phyloP scores from a whole-genome alignment of 2,888 invertebrate genomes.

The Caenorhabditis wallacei region DNA sequence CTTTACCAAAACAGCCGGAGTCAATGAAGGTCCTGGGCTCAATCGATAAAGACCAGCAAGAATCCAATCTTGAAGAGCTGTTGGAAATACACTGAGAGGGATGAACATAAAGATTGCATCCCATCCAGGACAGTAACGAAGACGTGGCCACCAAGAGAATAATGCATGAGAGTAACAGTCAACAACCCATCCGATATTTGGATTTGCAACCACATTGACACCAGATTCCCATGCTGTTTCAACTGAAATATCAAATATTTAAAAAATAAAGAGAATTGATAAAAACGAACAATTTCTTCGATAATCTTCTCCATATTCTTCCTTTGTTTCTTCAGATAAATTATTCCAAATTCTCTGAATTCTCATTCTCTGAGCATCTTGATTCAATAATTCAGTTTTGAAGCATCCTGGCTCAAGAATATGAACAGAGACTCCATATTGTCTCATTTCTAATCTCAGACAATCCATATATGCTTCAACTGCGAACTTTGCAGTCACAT shows the following conservation, averaged over 20 bases:
- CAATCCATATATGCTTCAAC: slow-evolving; percentile 81
- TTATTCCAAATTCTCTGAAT: slow-evolving; percentile 76
- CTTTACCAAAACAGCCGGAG: slow-evolving; percentile 52
- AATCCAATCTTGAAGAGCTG: slow-evolving; percentile 70
- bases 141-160: slow-evolving; percentile 72
- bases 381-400: slow-evolving; percentile 77
- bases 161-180: slow-evolving; percentile 78
- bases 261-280: too few relatives aligned
- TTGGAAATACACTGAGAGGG: slow-evolving; percentile 75
- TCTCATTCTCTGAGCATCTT: slow-evolving; percentile 75
- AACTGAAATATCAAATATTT: slow-evolving; percentile 66
- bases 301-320: slow-evolving; percentile 83
- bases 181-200: slow-evolving; percentile 77
- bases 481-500: slow-evolving; percentile 79
- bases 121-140: slow-evolving; percentile 76
- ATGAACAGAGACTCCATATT: slow-evolving; percentile 74
- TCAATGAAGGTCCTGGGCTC: slow-evolving; percentile 72
- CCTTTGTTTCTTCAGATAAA: slow-evolving; percentile 70
- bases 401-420: slow-evolving; percentile 82
- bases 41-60: slow-evolving; percentile 67
- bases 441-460: slow-evolving; percentile 74
- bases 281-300: slow-evolving; percentile 79
- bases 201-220: slow-evolving; percentile 75
- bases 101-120: slow-evolving; percentile 79
- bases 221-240: slow-evolving; percentile 74